These are phyloP conservation scores for Ictalurus furcatus DNA, from an alignment of 2,113 vertebrate species.

Conservation along the genomic window DNA sequence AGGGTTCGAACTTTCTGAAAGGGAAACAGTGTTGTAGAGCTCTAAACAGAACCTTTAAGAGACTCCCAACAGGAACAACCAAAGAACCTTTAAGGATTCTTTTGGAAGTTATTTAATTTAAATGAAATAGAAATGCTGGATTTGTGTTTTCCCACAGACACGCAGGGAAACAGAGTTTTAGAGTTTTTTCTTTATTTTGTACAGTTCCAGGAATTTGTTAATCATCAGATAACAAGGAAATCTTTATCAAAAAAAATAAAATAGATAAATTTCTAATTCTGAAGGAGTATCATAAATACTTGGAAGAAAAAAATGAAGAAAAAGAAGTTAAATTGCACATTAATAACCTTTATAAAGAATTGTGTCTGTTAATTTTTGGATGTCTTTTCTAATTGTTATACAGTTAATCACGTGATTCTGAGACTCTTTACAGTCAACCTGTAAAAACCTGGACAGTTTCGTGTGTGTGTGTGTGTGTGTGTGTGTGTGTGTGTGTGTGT, in stretches of 20 bases:
- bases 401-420: not conserved
- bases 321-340: not conserved
- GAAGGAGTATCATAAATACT: not conserved
- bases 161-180: not conserved
- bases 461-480: too few species aligned
- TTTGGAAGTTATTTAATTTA: not conserved
- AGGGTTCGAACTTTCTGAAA: not conserved
- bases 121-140: not conserved
- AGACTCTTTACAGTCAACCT: not conserved
- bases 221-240: not conserved
- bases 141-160: not conserved
- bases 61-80: not conserved
- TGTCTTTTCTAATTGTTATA: not conserved
- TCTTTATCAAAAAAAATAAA: not conserved
- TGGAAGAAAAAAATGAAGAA: not conserved
- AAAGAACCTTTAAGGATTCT: not conserved
- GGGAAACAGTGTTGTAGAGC: not conserved
- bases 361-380: not conserved
- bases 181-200: not conserved
- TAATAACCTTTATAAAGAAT: not conserved
- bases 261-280: not conserved
- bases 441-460: not conserved
- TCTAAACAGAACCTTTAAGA: not conserved
- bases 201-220: not conserved
- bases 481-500: too few species aligned